Percentiles rank a stretch among this genome's conserved stretches.
These are phyloP conservation scores for Enteromius radiatus DNA, from an alignment of 2,797 vertebrate genomes.

Conservation along the genomic window DNA sequence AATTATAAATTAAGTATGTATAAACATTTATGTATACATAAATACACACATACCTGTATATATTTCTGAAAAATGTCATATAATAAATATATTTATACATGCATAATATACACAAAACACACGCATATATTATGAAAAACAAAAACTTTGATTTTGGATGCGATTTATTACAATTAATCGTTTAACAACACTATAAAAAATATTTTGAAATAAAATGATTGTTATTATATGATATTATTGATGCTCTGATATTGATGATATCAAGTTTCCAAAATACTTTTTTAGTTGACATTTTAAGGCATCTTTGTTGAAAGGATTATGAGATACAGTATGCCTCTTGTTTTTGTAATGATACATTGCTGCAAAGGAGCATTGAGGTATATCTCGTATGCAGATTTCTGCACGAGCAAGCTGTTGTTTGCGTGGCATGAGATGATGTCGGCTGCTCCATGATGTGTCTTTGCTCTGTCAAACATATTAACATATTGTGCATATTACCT, in stretches of 20 bases:
- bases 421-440: conserved; percentile 42
- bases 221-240: neutral
- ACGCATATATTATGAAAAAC: no score
- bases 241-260: neutral
- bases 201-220: neutral
- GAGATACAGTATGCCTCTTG: conserved; percentile 26
- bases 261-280: neutral
- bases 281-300: neutral
- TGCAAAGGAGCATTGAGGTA: conserved; percentile 30
- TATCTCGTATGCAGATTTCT: conserved; percentile 36
- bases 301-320: conserved; percentile 8
- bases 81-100: no score
- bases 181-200: no score
- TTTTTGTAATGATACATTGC: conserved; percentile 41
- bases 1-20: no score
- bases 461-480: conserved; percentile 35
- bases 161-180: no score
- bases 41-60: no score
- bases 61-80: no score
- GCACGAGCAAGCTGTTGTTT: conserved; percentile 39
- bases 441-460: conserved; percentile 35
- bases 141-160: no score
- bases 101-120: no score
- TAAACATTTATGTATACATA: no score
- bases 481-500: conserved; percentile 9